Percentiles rank a stretch among this genome's conserved stretches.
phyloP scores from a whole-genome alignment of 2,888 invertebrate species.

The Pasiphila rectangulata region DNA sequence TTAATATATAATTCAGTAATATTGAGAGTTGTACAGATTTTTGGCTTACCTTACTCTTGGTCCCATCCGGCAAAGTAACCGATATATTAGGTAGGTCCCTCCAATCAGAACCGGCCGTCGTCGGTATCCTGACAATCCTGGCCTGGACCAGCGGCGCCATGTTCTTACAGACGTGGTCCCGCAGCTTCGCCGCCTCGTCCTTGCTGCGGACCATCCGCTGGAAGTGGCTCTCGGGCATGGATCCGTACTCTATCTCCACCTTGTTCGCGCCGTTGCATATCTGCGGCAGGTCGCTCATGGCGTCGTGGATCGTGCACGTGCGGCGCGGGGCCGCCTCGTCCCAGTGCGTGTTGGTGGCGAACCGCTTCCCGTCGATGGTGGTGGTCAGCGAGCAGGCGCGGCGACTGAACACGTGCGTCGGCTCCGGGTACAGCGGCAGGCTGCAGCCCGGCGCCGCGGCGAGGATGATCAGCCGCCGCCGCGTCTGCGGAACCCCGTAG shows the following conservation, averaged over 20 bases:
- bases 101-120: slow-evolving; percentile 90
- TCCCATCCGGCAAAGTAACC: slow-evolving; percentile 86
- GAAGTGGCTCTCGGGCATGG: slow-evolving; percentile 87
- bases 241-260: slow-evolving; percentile 86
- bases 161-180: slow-evolving; percentile 91
- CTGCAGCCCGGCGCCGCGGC: slow-evolving; percentile 90
- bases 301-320: slow-evolving; percentile 89
- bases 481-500: slow-evolving; percentile 91
- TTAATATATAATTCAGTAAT: too few species aligned
- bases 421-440: slow-evolving; percentile 89
- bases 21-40: too few species aligned
- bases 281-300: slow-evolving; percentile 90
- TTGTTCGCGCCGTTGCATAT: slow-evolving; percentile 86
- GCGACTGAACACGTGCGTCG: slow-evolving; percentile 87
- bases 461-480: slow-evolving; percentile 87
- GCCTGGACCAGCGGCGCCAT: slow-evolving; percentile 90
- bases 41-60: slow-evolving; percentile 78
- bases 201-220: slow-evolving; percentile 85
- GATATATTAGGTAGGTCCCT: slow-evolving; percentile 90
- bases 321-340: slow-evolving; percentile 87
- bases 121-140: slow-evolving; percentile 88
- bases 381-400: slow-evolving; percentile 82
- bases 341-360: slow-evolving; percentile 81
- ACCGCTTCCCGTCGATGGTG: slow-evolving; percentile 71
- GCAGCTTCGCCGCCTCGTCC: slow-evolving; percentile 77